Percentiles rank a stretch among this genome's conserved stretches.
These are phyloP conservation scores for Orchesella flavescens DNA, from an alignment of 2,888 invertebrate species.

Conservation along the genomic window DNA sequence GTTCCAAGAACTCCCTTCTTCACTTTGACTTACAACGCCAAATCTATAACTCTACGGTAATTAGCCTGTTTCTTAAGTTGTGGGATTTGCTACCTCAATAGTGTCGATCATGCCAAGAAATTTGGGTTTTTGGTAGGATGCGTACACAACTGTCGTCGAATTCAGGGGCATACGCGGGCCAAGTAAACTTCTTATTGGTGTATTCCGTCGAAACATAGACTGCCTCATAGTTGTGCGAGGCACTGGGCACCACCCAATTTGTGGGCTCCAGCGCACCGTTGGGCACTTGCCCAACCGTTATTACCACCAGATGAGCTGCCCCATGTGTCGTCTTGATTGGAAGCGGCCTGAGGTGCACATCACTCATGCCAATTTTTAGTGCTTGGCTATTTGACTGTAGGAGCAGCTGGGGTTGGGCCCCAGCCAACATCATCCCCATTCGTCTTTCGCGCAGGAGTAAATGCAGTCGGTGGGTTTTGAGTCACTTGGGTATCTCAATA, in stretches of 20 bases:
- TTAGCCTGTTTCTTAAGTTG: background rate
- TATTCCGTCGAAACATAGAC: background rate
- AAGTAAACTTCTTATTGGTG: background rate
- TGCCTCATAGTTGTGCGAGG: background rate
- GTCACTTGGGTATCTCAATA: too few species aligned
- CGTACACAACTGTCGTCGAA: background rate
- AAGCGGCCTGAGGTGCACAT: background rate
- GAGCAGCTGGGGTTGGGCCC: background rate
- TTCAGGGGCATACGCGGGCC: background rate
- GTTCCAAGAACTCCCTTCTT: slow-evolving; percentile 41
- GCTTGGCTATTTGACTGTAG: background rate
- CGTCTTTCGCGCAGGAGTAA: too few species aligned
- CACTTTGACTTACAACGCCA: slow-evolving; percentile 43
- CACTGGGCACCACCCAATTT: background rate
- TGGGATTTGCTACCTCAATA: background rate
- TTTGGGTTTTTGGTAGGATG: slow-evolving; percentile 30
- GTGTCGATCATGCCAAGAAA: slow-evolving; percentile 22
- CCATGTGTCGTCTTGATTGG: background rate
- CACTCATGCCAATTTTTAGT: background rate
- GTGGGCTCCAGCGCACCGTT: too few species aligned
- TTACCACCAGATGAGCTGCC: background rate
- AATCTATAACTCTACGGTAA: slow-evolving; percentile 48
- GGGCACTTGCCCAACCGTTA: background rate
- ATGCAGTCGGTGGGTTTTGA: too few species aligned
- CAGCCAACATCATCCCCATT: background rate